Conservation (phyloP, 2,797 vertebrate species). For the Astyanax mexicanus region DNA sequence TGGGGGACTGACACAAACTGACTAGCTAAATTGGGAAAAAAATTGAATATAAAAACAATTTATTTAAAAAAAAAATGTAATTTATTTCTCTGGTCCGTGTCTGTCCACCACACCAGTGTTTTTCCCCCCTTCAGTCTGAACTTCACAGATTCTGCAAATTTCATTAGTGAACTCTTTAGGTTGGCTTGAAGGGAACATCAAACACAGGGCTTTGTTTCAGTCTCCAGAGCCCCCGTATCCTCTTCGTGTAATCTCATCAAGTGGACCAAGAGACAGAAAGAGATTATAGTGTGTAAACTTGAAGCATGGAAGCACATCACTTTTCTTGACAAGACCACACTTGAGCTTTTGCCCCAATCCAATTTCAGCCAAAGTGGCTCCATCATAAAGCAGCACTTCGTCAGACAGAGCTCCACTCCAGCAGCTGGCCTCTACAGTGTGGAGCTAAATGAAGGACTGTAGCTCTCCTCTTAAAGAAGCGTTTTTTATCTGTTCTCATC, state of each 20-base stretch:
- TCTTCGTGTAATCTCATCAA: slow-evolving; percentile 20
- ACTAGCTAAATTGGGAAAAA: too few relatives aligned
- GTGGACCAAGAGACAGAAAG: slow-evolving; percentile 12
- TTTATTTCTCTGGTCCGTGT: not conserved
- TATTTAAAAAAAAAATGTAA: too few relatives aligned
- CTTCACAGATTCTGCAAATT: not conserved
- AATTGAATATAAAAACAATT: too few relatives aligned
- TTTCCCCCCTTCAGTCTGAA: not conserved
- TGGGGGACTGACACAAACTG: too few relatives aligned
- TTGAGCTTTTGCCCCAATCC: slow-evolving; percentile 1
- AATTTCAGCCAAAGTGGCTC: slow-evolving; percentile 14
- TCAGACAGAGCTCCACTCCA: not conserved
- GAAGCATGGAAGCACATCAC: slow-evolving; percentile 12
- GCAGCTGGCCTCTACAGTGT: not conserved
- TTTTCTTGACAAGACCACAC: slow-evolving; percentile 21
- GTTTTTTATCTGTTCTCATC: too few relatives aligned
- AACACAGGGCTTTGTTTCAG: slow-evolving; percentile 8
- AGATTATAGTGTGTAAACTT: slow-evolving; percentile 6
- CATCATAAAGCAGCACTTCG: not conserved
- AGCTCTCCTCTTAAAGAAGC: too few relatives aligned
- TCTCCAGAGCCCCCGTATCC: not conserved
- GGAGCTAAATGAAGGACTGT: not conserved
- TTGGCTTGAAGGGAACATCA: not conserved
- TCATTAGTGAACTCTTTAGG: not conserved
- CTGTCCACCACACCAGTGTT: not conserved